Evolutionary conservation across 2,797 vertebrate genomes (phyloP), one percentile per base, ranked within the genome.

Genomic region (Fringilla coelebs): DNA sequence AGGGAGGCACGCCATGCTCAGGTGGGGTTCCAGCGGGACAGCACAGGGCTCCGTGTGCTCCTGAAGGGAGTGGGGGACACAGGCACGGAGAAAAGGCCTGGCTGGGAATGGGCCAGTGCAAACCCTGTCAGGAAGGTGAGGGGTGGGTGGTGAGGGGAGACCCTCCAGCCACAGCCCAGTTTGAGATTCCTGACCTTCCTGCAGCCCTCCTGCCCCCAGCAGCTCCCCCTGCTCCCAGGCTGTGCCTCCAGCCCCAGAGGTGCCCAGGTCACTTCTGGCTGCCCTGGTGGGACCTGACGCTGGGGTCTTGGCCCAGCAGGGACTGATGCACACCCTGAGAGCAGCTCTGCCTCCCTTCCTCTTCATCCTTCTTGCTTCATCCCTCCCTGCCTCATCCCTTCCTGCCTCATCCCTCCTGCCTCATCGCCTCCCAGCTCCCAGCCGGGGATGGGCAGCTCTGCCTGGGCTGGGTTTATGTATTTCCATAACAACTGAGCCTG

Each of bases 51-150:
- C 46, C 6, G 0, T 13, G 32, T 13, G 76, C 52, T 49, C 32
- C 88, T 48, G 12, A 41, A n/a, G 29, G 36, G 31, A 46, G 6
- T 0, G 0, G 8, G 25, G 1, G 36, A 20, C 5, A 2, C 40
- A 17, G 63, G 12, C 36, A 19, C 2, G 4, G 36, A 13, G 48
- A 40, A 34, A 41, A 60, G 24, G 19, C 3, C 0, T 26, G 9
- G 11, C 13, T 58, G 38, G 26, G 54, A 45, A 31, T 2, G n/a
- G 78, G 9, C 31, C 67, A 28, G 55, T 6, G 63, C 32, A 22
- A 51, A 29, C 31, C 11, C 54, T 34, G 34, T 6, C 24, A 8
- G 24, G 24, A 40, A 22, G n/a, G n/a, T 36, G 36, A 46, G 67
- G 19, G 46, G 14, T 0, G 14, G 21, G 5, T 11, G 38, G 22